These are phyloP conservation scores for Lysandra coridon DNA, from an alignment of 2,888 invertebrate genomes.

Conservation along the genomic window DNA sequence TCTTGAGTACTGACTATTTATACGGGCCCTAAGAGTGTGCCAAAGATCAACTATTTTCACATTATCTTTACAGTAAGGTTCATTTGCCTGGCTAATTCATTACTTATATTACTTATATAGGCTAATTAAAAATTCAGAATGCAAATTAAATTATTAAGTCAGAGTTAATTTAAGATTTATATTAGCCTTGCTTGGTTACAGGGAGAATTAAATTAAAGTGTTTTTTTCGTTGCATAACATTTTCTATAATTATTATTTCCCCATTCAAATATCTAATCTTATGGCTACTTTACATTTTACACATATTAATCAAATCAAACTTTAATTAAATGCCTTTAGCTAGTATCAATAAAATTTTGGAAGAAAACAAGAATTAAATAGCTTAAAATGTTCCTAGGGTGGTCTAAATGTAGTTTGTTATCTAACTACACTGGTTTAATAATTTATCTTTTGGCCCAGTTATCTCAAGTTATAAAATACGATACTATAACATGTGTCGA, in stretches of 20 bases:
- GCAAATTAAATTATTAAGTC: not conserved
- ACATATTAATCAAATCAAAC: too few species aligned
- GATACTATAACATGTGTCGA: not conserved
- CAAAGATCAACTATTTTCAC: not conserved
- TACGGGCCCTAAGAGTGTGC: too few species aligned
- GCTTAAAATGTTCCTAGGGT: too few species aligned
- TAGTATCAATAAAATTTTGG: too few species aligned
- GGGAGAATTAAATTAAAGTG: not conserved
- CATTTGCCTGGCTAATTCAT: not conserved
- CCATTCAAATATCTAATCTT: not conserved
- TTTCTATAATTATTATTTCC: not conserved
- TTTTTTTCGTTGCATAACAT: not conserved
- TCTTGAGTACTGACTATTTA: too few species aligned
- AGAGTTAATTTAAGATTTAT: not conserved
- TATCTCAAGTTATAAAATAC: not conserved
- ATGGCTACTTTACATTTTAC: not conserved
- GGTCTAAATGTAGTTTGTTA: not conserved
- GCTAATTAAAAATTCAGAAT: not conserved
- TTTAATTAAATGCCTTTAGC: too few species aligned
- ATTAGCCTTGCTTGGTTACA: not conserved
- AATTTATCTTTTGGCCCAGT: conserved; percentile 7
- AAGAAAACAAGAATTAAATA: too few species aligned
- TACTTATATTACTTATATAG: not conserved
- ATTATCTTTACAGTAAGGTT: not conserved
- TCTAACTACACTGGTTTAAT: not conserved